Evolutionary conservation across 2,888 invertebrate genomes (phyloP), one percentile per base, ranked within the genome.

Genomic region (Plagodis dolabraria): DNA sequence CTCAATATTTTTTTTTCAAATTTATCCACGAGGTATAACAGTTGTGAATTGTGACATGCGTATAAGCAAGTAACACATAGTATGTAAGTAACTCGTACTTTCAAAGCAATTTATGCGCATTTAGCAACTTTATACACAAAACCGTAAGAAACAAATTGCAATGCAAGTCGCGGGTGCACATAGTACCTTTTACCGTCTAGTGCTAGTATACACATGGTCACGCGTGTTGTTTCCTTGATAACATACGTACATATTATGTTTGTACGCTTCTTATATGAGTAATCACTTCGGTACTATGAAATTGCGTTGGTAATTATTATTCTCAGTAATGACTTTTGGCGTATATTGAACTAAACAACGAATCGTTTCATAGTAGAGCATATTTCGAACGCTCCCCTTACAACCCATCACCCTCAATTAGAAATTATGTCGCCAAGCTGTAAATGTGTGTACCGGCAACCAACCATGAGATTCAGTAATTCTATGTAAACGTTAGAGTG

Each of bases 21-120:
- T 45, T 43, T 49, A 38, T 48, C 54, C 53, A 50, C 54, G 50
- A 58, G 48, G 45, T 49, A 48, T 53, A 54, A 47, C 53, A 49
- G 22, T 22, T 2, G 22, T 22, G 22, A 33, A 53, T 38, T 22
- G 42, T 7, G n/a, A 50, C 10, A 40, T 10, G 22, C 22, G 2
- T 22, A 22, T 4, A 22, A 22, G 22, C 22, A 22, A 22, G 22
- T 22, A 22, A 22, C 22, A 22, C 22, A 22, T 22, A 22, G 22
- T 40, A 40, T 10, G 40, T 40, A 1, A 8, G 36, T 5, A 8
- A 40, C 10, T 40, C 40, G 5, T 40, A 40, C 10, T 40, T 10
- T 5, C 40, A 10, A n/a, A 8, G 9, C 36, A 8, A 36, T 40
- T 5, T 10, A 40, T 6, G 40, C 10, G 40, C 44, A 44, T n/a